A percentile compares a stretch with the other conserved stretches of the same genome.
phyloP scores from a whole-genome alignment of 1,140 invertebrate species.

The Triops longicaudatus region DNA sequence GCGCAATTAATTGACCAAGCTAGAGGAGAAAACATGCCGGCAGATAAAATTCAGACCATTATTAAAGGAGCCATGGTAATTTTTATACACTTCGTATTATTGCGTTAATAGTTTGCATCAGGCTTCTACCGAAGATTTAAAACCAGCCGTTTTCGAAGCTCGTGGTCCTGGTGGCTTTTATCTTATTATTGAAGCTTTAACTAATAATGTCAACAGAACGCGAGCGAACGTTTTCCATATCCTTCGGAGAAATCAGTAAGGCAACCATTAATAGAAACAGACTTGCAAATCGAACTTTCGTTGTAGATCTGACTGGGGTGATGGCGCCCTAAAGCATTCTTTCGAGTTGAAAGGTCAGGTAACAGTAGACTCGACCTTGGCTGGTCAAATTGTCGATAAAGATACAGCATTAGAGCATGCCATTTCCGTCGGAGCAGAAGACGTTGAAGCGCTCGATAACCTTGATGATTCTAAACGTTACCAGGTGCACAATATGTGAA shows the following conservation, averaged over 20 bases:
- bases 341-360: conserved; percentile 21
- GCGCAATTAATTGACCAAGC: conserved; percentile 27
- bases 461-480: not conserved
- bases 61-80: conserved; percentile 26
- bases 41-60: conserved; percentile 24
- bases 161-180: conserved; percentile 20
- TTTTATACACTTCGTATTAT: not conserved
- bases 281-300: not conserved
- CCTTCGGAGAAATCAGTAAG: conserved; percentile 25
- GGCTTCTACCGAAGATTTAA: conserved; percentile 22
- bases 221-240: conserved; percentile 26
- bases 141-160: conserved; percentile 18
- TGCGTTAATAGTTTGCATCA: not conserved
- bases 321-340: conserved; percentile 22
- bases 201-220: conserved; percentile 5
- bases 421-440: conserved; percentile 24
- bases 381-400: conserved; percentile 16
- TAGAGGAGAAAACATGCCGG: conserved; percentile 24
- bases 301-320: conserved; percentile 22
- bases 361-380: conserved; percentile 1
- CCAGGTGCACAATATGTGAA: not conserved
- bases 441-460: conserved; percentile 9
- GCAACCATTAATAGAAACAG: not conserved
- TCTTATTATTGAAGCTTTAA: conserved; percentile 20
- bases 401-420: conserved; percentile 18